Conservation (phyloP, 1,140 invertebrate species). For the Pogonomyrmex californicus region DNA sequence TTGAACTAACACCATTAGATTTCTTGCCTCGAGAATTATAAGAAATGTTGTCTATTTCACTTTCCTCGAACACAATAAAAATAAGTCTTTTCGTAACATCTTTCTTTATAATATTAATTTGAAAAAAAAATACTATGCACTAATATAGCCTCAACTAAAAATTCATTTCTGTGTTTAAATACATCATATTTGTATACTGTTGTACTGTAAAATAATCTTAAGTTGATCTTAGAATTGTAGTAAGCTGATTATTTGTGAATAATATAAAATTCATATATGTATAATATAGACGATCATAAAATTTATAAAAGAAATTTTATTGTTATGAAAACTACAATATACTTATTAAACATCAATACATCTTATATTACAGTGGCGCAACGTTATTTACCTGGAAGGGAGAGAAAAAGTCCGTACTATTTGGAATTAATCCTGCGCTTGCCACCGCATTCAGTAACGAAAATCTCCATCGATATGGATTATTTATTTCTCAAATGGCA, state of each 20-base stretch:
- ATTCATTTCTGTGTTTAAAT: no score
- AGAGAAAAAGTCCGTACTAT: constrained; percentile 94
- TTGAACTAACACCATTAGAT: no score
- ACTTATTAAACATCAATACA: not conserved
- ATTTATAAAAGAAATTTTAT: constrained; percentile 52
- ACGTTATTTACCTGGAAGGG: constrained; percentile 93
- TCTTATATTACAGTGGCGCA: constrained; percentile 83
- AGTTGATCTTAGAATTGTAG: not conserved
- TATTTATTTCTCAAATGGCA: constrained; percentile 99
- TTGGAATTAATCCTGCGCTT: constrained; percentile 95
- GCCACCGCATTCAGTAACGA: constrained; percentile 93
- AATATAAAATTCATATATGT: not conserved
- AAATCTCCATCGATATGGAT: constrained; percentile 96
- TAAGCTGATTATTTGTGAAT: constrained; percentile 24
- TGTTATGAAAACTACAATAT: constrained; percentile 44
- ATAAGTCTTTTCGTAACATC: no score
- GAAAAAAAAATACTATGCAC: no score
- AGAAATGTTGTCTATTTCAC: no score
- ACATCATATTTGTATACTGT: no score
- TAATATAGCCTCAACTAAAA: no score
- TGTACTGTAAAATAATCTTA: no score
- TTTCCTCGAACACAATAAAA: no score
- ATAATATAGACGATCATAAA: constrained; percentile 26
- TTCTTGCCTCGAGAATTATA: no score
- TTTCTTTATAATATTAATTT: no score